phyloP scores from a whole-genome alignment of 2,797 vertebrate species.

The Petrocephalus sullivani region DNA sequence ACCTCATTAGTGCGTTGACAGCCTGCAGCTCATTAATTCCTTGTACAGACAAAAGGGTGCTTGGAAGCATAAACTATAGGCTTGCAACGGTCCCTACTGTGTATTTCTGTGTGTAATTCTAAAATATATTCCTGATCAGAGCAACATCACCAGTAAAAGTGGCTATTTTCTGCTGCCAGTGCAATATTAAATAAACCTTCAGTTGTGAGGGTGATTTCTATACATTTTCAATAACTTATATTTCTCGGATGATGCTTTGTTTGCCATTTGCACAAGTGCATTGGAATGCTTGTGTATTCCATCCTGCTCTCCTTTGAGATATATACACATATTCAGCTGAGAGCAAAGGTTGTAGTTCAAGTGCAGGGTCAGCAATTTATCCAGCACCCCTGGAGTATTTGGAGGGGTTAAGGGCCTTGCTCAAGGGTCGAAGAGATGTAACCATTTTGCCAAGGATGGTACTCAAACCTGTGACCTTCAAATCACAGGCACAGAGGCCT shows the following conservation, averaged over 20 bases:
- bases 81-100: background rate
- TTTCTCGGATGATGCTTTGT: background rate
- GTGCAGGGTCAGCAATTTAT: background rate
- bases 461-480: background rate
- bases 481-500: background rate
- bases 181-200: background rate
- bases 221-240: background rate
- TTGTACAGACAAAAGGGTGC: background rate
- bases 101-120: background rate
- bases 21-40: conserved; percentile 34
- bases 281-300: background rate
- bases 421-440: background rate
- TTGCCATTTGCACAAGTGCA: background rate
- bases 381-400: background rate
- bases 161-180: background rate
- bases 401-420: background rate
- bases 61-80: background rate
- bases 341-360: background rate
- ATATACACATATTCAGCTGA: background rate
- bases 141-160: background rate
- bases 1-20: conserved; percentile 35
- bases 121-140: background rate
- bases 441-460: background rate
- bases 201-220: background rate
- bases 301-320: background rate